These are phyloP conservation scores for Semotilus atromaculatus DNA, from an alignment of 2,797 vertebrate species.

Conservation along the genomic window DNA sequence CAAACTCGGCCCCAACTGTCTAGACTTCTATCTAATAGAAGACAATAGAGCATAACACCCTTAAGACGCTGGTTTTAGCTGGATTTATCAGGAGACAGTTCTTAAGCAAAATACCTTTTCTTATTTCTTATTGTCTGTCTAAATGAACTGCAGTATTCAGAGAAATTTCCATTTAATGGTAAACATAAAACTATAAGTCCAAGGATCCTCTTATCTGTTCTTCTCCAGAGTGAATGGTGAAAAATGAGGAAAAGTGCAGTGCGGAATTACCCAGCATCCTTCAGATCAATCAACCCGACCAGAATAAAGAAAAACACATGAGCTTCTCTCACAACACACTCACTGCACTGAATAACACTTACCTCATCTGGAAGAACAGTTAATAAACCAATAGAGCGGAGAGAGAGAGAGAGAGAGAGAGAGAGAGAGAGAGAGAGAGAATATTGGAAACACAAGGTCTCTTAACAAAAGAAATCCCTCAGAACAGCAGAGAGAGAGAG, in stretches of 20 bases:
- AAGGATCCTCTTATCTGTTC: slow-evolving; percentile 1
- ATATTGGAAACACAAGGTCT: slow-evolving; percentile 21
- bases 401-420: not conserved
- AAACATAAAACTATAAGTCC: not conserved
- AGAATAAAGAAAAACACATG: not conserved
- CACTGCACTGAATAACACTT: slow-evolving; percentile 42
- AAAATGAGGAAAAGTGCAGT: not conserved
- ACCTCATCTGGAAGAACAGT: slow-evolving; percentile 24
- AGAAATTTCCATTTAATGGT: not conserved
- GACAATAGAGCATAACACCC: not conserved
- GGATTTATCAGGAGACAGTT: not conserved
- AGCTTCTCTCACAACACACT: slow-evolving; percentile 12
- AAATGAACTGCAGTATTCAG: not conserved
- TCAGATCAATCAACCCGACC: slow-evolving; percentile 40
- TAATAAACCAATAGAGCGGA: slow-evolving; percentile 43
- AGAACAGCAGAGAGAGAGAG: slow-evolving; percentile 6
- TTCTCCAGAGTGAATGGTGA: slow-evolving; percentile 8
- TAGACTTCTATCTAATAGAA: not conserved
- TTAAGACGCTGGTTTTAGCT: not conserved
- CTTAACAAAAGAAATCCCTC: slow-evolving; percentile 45
- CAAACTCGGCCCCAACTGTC: not conserved
- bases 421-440: not conserved
- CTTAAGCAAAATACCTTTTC: not conserved
- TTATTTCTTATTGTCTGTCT: not conserved
- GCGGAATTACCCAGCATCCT: slow-evolving; percentile 22